Percentiles rank a stretch among this genome's conserved stretches.
Evolutionary conservation across 2,113 vertebrate species (phyloP).

Genomic region (Tachysurus fulvidraco): DNA sequence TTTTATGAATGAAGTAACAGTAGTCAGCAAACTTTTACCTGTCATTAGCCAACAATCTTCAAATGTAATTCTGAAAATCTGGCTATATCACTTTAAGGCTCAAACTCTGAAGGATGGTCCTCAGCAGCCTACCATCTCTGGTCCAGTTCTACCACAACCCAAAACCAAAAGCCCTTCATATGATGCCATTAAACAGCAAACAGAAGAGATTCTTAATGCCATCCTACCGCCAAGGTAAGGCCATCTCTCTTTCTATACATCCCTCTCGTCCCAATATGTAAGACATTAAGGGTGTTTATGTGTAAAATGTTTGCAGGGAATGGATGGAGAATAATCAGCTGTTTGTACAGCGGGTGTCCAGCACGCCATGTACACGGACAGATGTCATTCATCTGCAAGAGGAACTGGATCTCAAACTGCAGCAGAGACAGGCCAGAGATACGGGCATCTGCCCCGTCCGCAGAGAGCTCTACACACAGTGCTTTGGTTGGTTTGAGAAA

Average conservation of each 20-base stretch:
- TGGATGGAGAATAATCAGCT: constrained; percentile 81
- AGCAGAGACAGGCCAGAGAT: constrained; percentile 83
- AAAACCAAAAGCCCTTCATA: constrained; percentile 67
- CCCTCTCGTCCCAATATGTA: too few species aligned
- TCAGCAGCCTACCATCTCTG: constrained; percentile 58
- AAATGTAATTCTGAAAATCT: not conserved
- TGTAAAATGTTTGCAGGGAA: constrained; percentile 69
- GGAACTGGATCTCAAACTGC: constrained; percentile 81
- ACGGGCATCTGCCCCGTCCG: constrained; percentile 91
- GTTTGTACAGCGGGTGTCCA: constrained; percentile 92
- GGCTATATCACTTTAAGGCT: constrained; percentile 62
- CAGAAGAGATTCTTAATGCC: constrained; percentile 83
- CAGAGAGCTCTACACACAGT: constrained; percentile 88
- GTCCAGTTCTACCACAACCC: constrained; percentile 75
- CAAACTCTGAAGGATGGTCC: constrained; percentile 69
- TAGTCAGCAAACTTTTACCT: not conserved
- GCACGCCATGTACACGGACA: constrained; percentile 81
- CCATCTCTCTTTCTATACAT: not conserved
- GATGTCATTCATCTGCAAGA: constrained; percentile 86
- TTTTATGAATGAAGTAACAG: too few species aligned
- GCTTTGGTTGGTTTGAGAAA: constrained; percentile 80
- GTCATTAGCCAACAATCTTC: not conserved
- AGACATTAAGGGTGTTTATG: not conserved
- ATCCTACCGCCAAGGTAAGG: constrained; percentile 88
- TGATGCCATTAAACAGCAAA: constrained; percentile 71